These are phyloP conservation scores for Coluber constrictor DNA, from an alignment of 2,797 vertebrate genomes.

Conservation along the genomic window DNA sequence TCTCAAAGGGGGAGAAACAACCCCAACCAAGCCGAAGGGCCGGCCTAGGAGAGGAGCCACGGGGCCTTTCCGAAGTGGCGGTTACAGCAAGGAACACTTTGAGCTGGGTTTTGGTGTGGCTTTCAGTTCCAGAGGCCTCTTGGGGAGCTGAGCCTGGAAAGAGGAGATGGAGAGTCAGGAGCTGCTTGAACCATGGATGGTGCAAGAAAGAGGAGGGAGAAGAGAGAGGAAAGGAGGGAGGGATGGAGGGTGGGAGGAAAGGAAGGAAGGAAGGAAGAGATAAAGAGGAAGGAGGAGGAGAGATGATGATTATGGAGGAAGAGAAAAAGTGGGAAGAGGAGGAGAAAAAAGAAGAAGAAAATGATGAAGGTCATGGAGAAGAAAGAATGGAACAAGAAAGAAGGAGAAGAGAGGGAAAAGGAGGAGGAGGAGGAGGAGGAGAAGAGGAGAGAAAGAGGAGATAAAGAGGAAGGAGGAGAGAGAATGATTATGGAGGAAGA, in stretches of 20 bases:
- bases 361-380: too few relatives aligned
- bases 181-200: background rate
- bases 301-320: too few relatives aligned
- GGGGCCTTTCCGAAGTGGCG: accelerated
- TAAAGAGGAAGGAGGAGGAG: background rate
- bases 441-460: too few relatives aligned
- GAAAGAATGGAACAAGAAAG: background rate
- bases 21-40: background rate
- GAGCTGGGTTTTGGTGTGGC: constrained; percentile 43
- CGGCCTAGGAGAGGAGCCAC: too few relatives aligned
- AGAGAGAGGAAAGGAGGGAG: too few relatives aligned
- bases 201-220: background rate
- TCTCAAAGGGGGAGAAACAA: background rate
- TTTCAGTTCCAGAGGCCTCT: constrained; percentile 49
- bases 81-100: constrained; percentile 60
- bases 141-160: constrained; percentile 53
- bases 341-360: background rate
- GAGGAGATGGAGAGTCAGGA: background rate
- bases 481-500: too few relatives aligned
- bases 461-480: background rate
- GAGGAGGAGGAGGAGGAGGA: too few relatives aligned
- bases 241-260: too few relatives aligned
- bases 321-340: too few relatives aligned
- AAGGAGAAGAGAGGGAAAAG: background rate
- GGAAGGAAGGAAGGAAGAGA: background rate